Percentiles rank a stretch among this genome's conserved stretches.
Conservation (phyloP, 2,888 invertebrate genomes). For the Sminthurinus aureus region DNA sequence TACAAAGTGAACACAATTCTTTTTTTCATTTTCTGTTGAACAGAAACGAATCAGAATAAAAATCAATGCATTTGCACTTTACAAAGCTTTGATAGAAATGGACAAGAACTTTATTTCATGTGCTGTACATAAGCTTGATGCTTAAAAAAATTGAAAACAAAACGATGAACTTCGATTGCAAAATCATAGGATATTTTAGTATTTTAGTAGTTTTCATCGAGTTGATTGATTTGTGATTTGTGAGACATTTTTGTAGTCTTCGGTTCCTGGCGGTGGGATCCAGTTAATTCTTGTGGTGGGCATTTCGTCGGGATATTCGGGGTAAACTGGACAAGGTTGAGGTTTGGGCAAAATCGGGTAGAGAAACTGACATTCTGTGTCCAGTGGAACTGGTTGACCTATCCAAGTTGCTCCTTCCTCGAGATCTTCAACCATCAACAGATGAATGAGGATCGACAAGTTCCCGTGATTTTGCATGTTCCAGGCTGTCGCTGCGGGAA, state of each 20-base stretch:
- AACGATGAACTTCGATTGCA: no score
- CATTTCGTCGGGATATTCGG: slow-evolving; percentile 44
- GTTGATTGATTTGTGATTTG: neutral
- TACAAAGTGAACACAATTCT: no score
- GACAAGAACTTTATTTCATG: no score
- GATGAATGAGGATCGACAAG: slow-evolving; percentile 52
- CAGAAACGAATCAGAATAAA: no score
- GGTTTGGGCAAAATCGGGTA: slow-evolving; percentile 45
- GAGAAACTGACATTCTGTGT: slow-evolving; percentile 46
- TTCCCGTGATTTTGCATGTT: slow-evolving; percentile 54
- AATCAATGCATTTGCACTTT: no score
- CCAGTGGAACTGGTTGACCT: slow-evolving; percentile 51
- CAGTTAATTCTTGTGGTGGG: slow-evolving; percentile 28
- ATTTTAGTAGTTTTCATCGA: no score
- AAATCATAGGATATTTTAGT: no score
- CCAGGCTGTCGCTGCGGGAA: slow-evolving; percentile 40
- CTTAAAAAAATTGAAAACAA: no score
- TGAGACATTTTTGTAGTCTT: slow-evolving; percentile 46
- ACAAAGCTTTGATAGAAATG: no score
- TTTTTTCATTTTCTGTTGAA: no score
- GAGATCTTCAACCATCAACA: slow-evolving; percentile 49
- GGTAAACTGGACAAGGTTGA: slow-evolving; percentile 47
- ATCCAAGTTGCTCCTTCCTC: slow-evolving; percentile 47
- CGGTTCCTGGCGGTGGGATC: slow-evolving; percentile 50
- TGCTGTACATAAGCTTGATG: no score